These are phyloP conservation scores for Rhagologus leucostigma DNA, from an alignment of 2,113 vertebrate species.

Conservation along the genomic window DNA sequence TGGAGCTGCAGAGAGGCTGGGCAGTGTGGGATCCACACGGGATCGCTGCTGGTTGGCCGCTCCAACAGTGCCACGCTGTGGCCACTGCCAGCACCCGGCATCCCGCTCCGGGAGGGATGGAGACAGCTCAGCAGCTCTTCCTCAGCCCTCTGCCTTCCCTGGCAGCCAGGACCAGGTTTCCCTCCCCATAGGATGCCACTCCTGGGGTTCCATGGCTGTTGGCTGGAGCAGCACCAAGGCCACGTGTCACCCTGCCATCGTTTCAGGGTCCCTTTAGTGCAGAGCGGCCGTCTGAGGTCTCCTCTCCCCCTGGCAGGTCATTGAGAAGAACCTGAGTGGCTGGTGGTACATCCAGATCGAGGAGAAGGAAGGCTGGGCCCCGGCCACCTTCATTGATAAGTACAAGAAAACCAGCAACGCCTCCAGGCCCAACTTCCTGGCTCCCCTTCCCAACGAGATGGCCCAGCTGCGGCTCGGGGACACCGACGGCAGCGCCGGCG, in stretches of 20 bases:
- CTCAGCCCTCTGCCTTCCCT: neutral
- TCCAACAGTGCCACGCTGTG: constrained; percentile 55
- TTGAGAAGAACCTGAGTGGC: constrained; percentile 94
- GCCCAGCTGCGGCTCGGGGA: constrained; percentile 82
- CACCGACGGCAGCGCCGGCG: neutral
- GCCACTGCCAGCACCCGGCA: neutral
- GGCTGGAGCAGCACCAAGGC: neutral
- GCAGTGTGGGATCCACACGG: rapidly evolving
- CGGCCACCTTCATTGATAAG: constrained; percentile 93
- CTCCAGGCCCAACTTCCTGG: constrained; percentile 90
- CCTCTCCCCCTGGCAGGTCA: constrained; percentile 76
- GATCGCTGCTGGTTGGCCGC: neutral
- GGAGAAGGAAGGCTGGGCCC: constrained; percentile 97
- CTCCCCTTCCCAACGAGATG: constrained; percentile 88
- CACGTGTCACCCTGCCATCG: neutral
- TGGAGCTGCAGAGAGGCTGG: neutral
- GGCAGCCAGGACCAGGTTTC: neutral
- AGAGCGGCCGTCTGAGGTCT: neutral
- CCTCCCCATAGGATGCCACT: neutral
- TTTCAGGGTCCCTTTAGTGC: neutral
- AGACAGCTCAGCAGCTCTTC: neutral
- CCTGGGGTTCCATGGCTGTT: neutral
- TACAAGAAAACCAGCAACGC: constrained; percentile 97
- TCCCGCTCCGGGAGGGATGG: neutral
- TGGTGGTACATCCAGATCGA: constrained; percentile 99